Evolutionary conservation across 2,113 vertebrate species (phyloP).

Genomic region (Sporophila hypoxantha): DNA sequence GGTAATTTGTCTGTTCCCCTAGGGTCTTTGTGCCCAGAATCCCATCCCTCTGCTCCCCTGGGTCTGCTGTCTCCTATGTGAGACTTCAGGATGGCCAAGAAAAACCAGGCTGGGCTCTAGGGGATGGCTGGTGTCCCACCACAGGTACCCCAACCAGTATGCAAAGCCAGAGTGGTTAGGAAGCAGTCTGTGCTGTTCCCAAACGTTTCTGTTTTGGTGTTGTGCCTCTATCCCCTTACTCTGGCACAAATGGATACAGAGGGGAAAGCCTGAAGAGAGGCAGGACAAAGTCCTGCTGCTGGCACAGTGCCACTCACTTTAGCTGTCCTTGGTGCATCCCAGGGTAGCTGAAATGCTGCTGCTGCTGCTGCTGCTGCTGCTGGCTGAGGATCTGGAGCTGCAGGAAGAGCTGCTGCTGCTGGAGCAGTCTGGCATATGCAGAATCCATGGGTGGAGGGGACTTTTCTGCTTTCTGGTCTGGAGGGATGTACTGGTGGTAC

Average conservation of each 20-base stretch:
- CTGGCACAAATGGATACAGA: background rate
- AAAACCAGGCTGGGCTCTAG: background rate
- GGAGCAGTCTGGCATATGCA: slow-evolving; percentile 90
- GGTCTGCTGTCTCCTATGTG: background rate
- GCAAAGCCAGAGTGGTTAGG: background rate
- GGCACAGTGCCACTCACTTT: slow-evolving; percentile 75
- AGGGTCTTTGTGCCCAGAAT: background rate
- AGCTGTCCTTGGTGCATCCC: slow-evolving; percentile 73
- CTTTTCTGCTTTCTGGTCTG: slow-evolving; percentile 95
- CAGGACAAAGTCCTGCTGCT: background rate
- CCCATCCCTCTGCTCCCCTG: background rate
- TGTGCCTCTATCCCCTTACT: background rate
- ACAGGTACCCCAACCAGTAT: background rate
- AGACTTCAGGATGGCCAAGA: background rate
- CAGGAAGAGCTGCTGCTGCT: slow-evolving; percentile 97
- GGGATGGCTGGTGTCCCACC: background rate
- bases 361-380: slow-evolving; percentile 89
- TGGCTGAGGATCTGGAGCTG: slow-evolving; percentile 98
- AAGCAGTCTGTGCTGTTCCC: background rate
- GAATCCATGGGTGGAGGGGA: slow-evolving; percentile 97
- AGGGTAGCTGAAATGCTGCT: slow-evolving; percentile 83
- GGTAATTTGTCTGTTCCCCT: background rate
- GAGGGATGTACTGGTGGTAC: slow-evolving; percentile 98
- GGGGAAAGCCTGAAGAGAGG: background rate
- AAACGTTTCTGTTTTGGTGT: background rate